Evolutionary conservation across 2,797 vertebrate species (phyloP).

Genomic region (Sphaeramia orbicularis): DNA sequence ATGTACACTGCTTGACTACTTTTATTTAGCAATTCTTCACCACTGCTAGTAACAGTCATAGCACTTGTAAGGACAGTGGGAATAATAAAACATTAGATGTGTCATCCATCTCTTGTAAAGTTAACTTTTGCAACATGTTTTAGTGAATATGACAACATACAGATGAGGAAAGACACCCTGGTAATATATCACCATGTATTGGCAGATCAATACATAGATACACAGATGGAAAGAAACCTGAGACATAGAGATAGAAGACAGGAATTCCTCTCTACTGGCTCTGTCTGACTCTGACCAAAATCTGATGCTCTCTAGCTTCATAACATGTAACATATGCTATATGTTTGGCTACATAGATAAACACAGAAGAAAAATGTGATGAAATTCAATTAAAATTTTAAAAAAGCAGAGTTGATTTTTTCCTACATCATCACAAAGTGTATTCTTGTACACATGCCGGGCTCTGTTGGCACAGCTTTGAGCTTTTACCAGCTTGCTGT

Average conservation of each 20-base stretch:
- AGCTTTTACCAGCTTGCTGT: slow-evolving; percentile 47
- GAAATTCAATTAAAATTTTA: not conserved
- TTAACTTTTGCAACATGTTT: not conserved
- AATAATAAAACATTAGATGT: not conserved
- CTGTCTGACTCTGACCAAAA: slow-evolving; percentile 92
- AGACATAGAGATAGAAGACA: not conserved
- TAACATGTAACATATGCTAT: not conserved
- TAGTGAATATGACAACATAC: not conserved
- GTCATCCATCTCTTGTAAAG: not conserved
- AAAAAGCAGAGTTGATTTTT: slow-evolving; percentile 13
- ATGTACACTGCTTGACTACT: not conserved
- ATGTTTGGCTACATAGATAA: slow-evolving; percentile 4
- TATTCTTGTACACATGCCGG: slow-evolving; percentile 25
- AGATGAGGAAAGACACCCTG: slow-evolving; percentile 57
- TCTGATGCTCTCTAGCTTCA: slow-evolving; percentile 75
- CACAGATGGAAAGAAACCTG: not conserved
- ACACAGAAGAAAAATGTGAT: not conserved
- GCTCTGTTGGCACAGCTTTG: slow-evolving; percentile 30
- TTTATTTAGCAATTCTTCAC: not conserved
- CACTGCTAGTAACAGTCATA: not conserved
- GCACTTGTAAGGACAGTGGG: not conserved
- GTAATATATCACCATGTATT: slow-evolving; percentile 76
- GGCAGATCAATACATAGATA: slow-evolving; percentile 36
- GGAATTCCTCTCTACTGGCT: slow-evolving; percentile 90
- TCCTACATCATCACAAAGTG: slow-evolving; percentile 9